Evolutionary conservation across 2,888 invertebrate species (phyloP), one percentile per base, ranked within the genome.

Genomic region (Morpho achilles): DNA sequence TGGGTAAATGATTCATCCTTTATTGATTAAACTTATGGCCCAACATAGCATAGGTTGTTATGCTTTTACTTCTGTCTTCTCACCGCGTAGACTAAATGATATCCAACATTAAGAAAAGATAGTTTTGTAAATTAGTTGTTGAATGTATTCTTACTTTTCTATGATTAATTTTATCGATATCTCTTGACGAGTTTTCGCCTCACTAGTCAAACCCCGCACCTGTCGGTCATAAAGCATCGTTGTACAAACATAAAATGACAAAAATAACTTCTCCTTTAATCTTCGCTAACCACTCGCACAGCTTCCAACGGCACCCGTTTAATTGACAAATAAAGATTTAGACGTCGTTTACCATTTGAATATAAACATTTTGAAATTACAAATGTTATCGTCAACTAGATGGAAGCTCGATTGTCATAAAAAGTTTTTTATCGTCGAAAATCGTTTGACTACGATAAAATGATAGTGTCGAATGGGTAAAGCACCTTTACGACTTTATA

Each of bases 211-310:
- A n/a, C 56, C 45, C 59, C 59, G 64, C 80, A 80, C 81, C 80
- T 80, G 80, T 76, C 75, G 55, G 71, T 70, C 79, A 79, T 80
- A 80, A 80, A 80, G 60, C 71, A 79, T 76, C 66, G 61, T 69
- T 57, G 67, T 71, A 69, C 72, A 77, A 78, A 77, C 70, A 76
- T 71, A 78, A 79, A 76, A 75, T 69, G 72, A 74, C 74, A 64
- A 70, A 68, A 71, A 70, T 74, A 70, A 73, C 68, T 54, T 63
- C 67, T 67, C 69, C 76, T 77, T 77, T 78, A 75, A 79, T 77
- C 78, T 77, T 66, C 67, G 69, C 74, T 78, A 76, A 78, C 68
- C 65, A 67, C 65, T 60, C 61, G 64, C 63, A 60, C 64, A 59
- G 58, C 61, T 60, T 49, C 43, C 54, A 66, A 49, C 66, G 65